Percentiles rank a stretch among this genome's conserved stretches.
Conservation (phyloP, 53 echinoderm and acorn worm species). For the Paelopatides confundens region DNA sequence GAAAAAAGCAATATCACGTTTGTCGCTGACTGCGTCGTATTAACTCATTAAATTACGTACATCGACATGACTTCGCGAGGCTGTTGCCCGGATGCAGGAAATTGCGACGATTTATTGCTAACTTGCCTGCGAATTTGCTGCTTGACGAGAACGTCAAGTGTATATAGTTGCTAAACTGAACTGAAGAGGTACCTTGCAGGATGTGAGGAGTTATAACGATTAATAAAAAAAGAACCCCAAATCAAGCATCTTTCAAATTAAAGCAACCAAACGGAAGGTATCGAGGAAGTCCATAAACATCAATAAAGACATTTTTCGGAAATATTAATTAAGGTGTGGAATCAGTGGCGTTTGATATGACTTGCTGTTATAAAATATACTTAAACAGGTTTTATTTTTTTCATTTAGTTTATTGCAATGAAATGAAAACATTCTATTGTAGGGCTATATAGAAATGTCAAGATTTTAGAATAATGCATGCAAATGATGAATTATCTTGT, state of each 20-base stretch:
- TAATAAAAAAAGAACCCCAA: neutral
- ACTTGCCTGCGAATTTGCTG: neutral
- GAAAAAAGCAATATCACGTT: too few relatives aligned
- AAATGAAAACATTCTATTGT: too few relatives aligned
- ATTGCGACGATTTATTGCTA: constrained; percentile 18
- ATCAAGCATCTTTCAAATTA: neutral
- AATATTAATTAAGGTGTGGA: too few relatives aligned
- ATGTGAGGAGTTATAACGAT: neutral
- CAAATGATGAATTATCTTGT: too few relatives aligned
- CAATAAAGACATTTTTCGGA: too few relatives aligned
- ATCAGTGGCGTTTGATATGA: too few relatives aligned
- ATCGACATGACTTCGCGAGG: neutral
- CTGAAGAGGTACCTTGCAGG: constrained; percentile 14
- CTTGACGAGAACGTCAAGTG: neutral
- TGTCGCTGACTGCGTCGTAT: too few relatives aligned
- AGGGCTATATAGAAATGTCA: too few relatives aligned
- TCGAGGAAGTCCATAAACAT: neutral
- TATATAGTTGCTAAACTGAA: constrained; percentile 13
- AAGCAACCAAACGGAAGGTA: neutral
- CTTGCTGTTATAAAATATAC: too few relatives aligned
- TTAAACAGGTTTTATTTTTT: too few relatives aligned
- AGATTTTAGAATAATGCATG: too few relatives aligned
- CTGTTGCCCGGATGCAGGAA: constrained; percentile 25
- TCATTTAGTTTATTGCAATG: too few relatives aligned
- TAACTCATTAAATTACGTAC: constrained; percentile 22